phyloP scores from a whole-genome alignment of 92 coral and sea anemone species.

The Diadumene lineata region DNA sequence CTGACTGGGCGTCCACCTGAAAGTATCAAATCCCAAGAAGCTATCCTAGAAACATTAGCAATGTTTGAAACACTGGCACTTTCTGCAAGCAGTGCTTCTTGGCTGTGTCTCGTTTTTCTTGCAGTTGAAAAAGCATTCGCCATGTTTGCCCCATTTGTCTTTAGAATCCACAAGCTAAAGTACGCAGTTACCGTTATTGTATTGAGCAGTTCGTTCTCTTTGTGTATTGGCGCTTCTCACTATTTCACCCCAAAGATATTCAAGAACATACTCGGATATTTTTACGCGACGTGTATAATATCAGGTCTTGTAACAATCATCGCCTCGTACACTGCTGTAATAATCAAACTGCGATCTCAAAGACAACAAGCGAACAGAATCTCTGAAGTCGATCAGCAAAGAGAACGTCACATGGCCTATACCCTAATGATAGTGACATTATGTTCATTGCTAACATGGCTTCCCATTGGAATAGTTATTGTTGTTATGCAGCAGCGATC shows the following conservation, averaged over 20 bases:
- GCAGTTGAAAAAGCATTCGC: not conserved
- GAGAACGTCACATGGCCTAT: not conserved
- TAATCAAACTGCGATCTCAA: not conserved
- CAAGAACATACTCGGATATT: not conserved
- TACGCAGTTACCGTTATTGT: not conserved
- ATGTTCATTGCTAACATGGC: not conserved
- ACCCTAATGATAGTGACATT: not conserved
- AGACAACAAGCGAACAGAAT: not conserved
- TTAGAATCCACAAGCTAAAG: not conserved
- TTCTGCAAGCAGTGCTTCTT: not conserved
- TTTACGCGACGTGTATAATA: not conserved
- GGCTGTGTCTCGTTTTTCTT: not conserved
- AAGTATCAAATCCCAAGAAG: too few species aligned
- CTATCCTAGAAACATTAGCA: not conserved
- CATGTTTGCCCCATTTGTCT: not conserved
- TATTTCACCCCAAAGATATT: not conserved
- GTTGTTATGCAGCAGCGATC: not conserved
- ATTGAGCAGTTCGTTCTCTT: not conserved
- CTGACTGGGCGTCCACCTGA: too few species aligned
- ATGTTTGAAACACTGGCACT: not conserved
- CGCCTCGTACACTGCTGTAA: not conserved
- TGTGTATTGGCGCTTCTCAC: not conserved
- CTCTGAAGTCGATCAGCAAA: not conserved
- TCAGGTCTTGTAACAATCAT: not conserved
- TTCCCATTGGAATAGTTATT: not conserved